Evolutionary conservation across 2,888 invertebrate genomes (phyloP).

Genomic region (Cataglyphis livida): DNA sequence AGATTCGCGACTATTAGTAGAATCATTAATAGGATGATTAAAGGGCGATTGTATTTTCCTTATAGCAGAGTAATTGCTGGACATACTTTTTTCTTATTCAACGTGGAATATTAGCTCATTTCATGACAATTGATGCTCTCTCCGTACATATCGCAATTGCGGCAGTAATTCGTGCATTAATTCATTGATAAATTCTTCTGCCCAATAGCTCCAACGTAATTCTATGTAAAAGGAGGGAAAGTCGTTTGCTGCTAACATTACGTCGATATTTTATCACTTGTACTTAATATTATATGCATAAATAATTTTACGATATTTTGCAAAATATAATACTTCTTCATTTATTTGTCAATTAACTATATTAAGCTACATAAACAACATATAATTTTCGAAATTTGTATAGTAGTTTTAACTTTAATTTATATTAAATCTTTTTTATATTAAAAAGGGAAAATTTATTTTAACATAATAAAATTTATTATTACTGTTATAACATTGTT

Average conservation of each 20-base stretch:
- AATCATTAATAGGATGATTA: constrained; percentile 58
- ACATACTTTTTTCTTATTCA: constrained; percentile 20
- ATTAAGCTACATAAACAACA: background rate
- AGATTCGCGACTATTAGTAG: constrained; percentile 59
- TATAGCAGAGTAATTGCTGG: constrained; percentile 60
- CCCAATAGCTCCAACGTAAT: constrained; percentile 48
- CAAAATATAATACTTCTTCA: constrained; percentile 23
- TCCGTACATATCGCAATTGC: constrained; percentile 11
- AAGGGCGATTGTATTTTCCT: constrained; percentile 59
- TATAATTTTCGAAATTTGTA: background rate
- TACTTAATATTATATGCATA: constrained; percentile 21
- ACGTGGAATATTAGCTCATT: constrained; percentile 46
- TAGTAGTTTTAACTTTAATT: background rate
- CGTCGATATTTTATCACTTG: constrained; percentile 27
- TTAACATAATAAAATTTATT: background rate
- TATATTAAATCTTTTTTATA: background rate
- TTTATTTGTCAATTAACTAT: background rate
- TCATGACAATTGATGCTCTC: constrained; percentile 41
- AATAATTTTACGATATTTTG: constrained; percentile 16
- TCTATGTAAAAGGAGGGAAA: constrained; percentile 27
- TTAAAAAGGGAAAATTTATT: background rate
- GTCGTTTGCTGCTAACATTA: constrained; percentile 41
- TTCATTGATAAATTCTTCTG: constrained; percentile 59
- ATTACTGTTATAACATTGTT: background rate
- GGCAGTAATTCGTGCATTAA: constrained; percentile 55